A percentile compares a stretch with the other conserved stretches of the same genome.
phyloP scores from a whole-genome alignment of 2,888 invertebrate genomes.

The Drosophila aldrichi region DNA sequence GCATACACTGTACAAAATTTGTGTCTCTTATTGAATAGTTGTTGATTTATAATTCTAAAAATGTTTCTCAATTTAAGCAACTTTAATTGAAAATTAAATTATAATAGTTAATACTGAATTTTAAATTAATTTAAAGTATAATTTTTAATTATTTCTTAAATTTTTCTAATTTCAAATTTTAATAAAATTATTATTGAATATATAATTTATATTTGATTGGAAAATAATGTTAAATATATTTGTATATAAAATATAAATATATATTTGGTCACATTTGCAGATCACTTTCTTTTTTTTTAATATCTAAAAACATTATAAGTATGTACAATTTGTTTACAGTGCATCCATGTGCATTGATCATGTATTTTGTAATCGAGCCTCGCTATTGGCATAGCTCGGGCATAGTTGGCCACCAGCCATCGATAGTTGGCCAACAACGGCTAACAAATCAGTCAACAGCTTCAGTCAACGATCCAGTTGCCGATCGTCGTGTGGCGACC shows the following conservation, averaged over 20 bases:
- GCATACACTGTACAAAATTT: constrained; percentile 1
- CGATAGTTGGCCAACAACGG: constrained; percentile 56
- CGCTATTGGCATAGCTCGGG: constrained; percentile 43
- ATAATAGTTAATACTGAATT: neutral
- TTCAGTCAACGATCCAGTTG: constrained; percentile 51
- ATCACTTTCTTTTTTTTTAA: too few species aligned
- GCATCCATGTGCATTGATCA: constrained; percentile 3
- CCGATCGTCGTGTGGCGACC: constrained; percentile 53
- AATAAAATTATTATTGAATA: too few species aligned
- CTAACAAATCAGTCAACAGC: constrained; percentile 71
- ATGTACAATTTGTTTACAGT: neutral
- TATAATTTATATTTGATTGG: too few species aligned
- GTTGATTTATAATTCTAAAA: neutral
- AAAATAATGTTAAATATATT: too few species aligned
- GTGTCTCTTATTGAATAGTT: neutral
- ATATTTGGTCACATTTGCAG: too few species aligned
- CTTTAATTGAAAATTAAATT: neutral
- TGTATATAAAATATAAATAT: too few species aligned
- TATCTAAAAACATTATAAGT: too few species aligned
- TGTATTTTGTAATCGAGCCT: constrained; percentile 61
- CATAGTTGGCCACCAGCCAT: constrained; percentile 50
- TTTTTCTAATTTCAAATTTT: neutral
- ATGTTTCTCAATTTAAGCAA: neutral
- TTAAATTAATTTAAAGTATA: neutral
- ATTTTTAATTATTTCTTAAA: neutral